Conservation (phyloP, 2,797 vertebrate species). For the Anas flavirostris region DNA sequence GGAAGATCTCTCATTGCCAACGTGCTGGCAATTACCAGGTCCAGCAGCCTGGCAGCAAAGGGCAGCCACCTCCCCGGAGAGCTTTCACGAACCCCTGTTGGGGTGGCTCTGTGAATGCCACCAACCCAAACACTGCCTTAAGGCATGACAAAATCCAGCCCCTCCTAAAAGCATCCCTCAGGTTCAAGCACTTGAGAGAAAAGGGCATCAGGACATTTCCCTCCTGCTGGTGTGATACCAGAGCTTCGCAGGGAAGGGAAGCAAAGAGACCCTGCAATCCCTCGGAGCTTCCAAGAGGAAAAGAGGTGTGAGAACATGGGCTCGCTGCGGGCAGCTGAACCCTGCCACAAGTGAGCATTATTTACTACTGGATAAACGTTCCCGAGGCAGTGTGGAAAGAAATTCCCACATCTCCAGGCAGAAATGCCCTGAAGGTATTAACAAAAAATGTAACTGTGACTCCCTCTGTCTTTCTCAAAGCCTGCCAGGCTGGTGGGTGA, state of each 20-base stretch:
- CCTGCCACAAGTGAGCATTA: neutral
- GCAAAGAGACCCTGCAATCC: neutral
- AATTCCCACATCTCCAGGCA: neutral
- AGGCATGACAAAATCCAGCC: neutral
- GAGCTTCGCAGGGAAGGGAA: neutral
- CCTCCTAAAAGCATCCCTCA: neutral
- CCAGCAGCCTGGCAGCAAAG: no score
- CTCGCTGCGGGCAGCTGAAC: neutral
- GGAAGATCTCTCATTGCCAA: slow-evolving; percentile 18
- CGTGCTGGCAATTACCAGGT: slow-evolving; percentile 6
- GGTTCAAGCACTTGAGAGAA: neutral
- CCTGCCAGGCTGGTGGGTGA: neutral
- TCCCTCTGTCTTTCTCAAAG: neutral
- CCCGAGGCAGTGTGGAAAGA: neutral
- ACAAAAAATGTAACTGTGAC: neutral
- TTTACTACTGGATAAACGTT: slow-evolving; percentile 28
- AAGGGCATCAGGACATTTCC: neutral
- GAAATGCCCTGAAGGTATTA: neutral
- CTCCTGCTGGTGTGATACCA: neutral
- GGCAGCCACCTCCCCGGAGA: no score
- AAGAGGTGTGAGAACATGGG: neutral
- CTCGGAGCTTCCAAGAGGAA: neutral
- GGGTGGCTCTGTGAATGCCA: neutral
- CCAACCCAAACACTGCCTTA: neutral
- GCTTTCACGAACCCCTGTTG: neutral